These are phyloP conservation scores for Notiomystis cincta DNA, from an alignment of 2,113 vertebrate species.

Conservation along the genomic window DNA sequence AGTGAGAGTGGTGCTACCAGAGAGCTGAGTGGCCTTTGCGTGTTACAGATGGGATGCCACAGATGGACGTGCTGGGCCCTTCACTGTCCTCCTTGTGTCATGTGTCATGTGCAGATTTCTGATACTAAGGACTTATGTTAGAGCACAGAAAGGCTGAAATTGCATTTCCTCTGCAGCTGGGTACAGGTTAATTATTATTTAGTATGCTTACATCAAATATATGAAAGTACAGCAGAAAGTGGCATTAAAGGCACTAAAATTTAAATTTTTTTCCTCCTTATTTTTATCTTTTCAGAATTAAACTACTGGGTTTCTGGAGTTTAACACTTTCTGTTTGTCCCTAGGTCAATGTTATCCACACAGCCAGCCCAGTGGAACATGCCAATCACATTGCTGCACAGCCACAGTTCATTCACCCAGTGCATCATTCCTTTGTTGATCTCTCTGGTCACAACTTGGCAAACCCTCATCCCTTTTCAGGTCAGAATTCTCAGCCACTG, in stretches of 20 bases:
- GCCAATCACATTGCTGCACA: constrained; percentile 88
- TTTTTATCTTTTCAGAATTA: background rate
- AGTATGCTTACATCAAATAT: background rate
- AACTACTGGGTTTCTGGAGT: background rate
- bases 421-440: constrained; percentile 91
- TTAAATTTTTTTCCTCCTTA: no score
- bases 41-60: background rate
- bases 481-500: constrained; percentile 61
- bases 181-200: background rate
- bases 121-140: background rate
- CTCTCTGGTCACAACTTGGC: constrained; percentile 94
- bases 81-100: background rate
- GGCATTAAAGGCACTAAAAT: background rate
- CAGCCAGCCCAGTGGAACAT: constrained; percentile 84
- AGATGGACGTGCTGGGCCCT: background rate
- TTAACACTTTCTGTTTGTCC: background rate
- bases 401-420: constrained; percentile 90
- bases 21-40: background rate
- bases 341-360: constrained; percentile 96
- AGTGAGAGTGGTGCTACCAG: background rate
- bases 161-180: background rate
- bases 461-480: constrained; percentile 89
- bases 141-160: background rate
- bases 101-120: background rate
- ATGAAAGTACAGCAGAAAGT: background rate